phyloP scores from a whole-genome alignment of 2,797 vertebrate genomes.

The Anomalospiza imberbis region DNA sequence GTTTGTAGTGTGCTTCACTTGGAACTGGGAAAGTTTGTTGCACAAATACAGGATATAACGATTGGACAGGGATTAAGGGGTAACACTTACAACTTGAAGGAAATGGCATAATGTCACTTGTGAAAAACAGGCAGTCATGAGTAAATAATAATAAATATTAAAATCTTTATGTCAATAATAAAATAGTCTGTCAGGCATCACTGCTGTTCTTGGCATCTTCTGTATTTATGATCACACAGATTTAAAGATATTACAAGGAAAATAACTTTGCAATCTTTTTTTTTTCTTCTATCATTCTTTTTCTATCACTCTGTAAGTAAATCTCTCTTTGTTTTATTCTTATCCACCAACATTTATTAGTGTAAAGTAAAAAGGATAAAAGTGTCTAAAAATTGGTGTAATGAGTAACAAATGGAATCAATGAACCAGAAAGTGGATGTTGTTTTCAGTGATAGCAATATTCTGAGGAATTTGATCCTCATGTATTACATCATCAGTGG shows the following conservation, averaged over 20 bases:
- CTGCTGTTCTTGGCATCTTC: not conserved
- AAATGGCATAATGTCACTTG: not conserved
- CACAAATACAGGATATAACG: not conserved
- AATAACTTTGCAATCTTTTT: not conserved
- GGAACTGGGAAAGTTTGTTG: not conserved
- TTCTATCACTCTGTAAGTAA: not conserved
- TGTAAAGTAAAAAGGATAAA: not conserved
- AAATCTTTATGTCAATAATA: not conserved
- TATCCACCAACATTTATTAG: not conserved
- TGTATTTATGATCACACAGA: not conserved
- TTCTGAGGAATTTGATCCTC: not conserved
- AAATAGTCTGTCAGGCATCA: not conserved
- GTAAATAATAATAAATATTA: not conserved
- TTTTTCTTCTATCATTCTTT: too few relatives aligned
- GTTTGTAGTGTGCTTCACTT: not conserved
- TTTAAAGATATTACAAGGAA: not conserved
- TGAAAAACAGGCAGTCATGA: not conserved
- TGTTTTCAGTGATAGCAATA: not conserved
- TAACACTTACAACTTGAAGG: not conserved
- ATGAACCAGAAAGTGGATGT: not conserved
- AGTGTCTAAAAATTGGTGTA: not conserved
- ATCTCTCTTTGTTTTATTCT: not conserved
- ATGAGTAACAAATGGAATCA: not conserved
- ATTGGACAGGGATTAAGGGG: not conserved
- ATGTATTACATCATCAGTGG: not conserved